Conservation (phyloP, 2,113 vertebrate genomes). For the Furnarius figulus region DNA sequence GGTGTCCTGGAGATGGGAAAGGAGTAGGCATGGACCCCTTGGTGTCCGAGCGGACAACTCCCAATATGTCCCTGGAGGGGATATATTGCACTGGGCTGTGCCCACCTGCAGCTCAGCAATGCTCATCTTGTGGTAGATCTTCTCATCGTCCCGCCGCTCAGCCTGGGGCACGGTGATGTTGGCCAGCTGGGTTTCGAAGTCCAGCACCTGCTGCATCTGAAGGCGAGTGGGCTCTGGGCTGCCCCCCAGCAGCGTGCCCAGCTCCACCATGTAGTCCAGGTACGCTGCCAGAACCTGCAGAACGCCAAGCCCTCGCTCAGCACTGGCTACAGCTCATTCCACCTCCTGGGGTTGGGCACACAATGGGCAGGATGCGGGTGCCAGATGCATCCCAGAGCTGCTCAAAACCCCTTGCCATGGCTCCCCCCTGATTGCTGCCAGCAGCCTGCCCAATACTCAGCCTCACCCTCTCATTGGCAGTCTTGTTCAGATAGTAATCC, state of each 20-base stretch:
- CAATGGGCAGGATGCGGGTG: background rate
- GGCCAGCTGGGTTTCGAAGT: conserved; percentile 89
- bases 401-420: accelerated
- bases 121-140: conserved; percentile 95
- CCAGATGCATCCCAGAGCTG: background rate
- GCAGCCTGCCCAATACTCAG: background rate
- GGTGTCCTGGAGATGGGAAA: background rate
- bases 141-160: conserved; percentile 92
- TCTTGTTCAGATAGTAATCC: conserved; percentile 97
- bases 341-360: background rate
- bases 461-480: conserved; percentile 91
- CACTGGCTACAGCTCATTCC: background rate
- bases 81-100: accelerated
- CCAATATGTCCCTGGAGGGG: accelerated
- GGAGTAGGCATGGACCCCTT: accelerated
- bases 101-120: conserved; percentile 90
- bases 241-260: conserved; percentile 89
- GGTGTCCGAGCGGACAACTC: background rate
- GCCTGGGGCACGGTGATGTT: conserved; percentile 95
- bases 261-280: conserved; percentile 96
- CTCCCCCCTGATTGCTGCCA: accelerated
- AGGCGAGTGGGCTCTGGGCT: conserved; percentile 69
- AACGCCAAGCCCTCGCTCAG: background rate
- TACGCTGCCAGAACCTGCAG: conserved; percentile 87
- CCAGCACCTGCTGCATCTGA: conserved; percentile 93